phyloP scores from a whole-genome alignment of 2,113 vertebrate genomes.

The Macrotis lagotis region DNA sequence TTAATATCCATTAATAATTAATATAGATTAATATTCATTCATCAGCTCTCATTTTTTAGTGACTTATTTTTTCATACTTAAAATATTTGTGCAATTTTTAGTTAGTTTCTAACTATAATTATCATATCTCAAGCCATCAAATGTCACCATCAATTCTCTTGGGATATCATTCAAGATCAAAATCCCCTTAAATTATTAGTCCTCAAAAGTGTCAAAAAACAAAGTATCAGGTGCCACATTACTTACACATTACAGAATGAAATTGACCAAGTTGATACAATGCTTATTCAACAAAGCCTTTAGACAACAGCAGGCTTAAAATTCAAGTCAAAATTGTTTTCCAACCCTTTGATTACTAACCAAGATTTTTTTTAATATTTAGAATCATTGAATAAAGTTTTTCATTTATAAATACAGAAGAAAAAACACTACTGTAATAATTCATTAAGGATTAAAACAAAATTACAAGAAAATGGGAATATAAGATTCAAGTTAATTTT shows the following conservation, averaged over 20 bases:
- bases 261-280: conserved; percentile 68
- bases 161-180: conserved; percentile 66
- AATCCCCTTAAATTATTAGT: conserved; percentile 77
- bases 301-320: conserved; percentile 68
- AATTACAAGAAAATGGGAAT: conserved; percentile 50
- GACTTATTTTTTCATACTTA: conserved; percentile 73
- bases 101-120: too few species aligned
- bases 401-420: conserved; percentile 68
- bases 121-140: conserved; percentile 77
- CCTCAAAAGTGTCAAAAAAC: conserved; percentile 77
- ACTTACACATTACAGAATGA: conserved; percentile 70
- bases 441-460: neutral
- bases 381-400: conserved; percentile 80
- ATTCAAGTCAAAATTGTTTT: conserved; percentile 62
- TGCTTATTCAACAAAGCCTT: conserved; percentile 37
- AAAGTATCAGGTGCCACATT: conserved; percentile 71
- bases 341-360: conserved; percentile 81
- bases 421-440: too few species aligned
- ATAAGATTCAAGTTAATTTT: conserved; percentile 41
- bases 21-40: conserved; percentile 73
- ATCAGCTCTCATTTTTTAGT: conserved; percentile 74
- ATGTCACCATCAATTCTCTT: conserved; percentile 51
- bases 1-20: too few species aligned
- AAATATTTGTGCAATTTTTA: too few species aligned
- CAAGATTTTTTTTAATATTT: conserved; percentile 72